phyloP scores from a whole-genome alignment of 2,113 vertebrate genomes.

The Cettia cetti region DNA sequence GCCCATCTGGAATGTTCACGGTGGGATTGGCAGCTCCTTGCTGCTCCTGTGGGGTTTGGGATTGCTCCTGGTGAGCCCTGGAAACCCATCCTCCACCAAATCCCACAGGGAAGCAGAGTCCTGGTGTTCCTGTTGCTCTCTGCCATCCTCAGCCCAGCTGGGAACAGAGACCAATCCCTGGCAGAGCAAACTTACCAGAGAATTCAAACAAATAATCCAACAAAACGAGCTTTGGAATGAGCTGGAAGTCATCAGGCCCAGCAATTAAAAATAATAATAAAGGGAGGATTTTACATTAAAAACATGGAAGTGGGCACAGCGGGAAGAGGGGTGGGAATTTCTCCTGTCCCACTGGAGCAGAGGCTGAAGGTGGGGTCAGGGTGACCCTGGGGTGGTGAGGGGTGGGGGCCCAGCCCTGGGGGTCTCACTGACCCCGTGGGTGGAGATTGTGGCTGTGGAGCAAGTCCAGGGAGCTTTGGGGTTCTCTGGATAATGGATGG shows the following conservation, averaged over 20 bases:
- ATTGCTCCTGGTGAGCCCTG: rapidly evolving
- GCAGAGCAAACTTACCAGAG: not conserved
- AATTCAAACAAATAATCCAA: not conserved
- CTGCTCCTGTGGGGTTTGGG: not conserved
- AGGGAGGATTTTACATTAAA: not conserved
- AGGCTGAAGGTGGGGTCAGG: not conserved
- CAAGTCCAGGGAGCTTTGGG: not conserved
- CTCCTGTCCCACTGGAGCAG: rapidly evolving
- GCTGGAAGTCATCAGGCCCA: not conserved
- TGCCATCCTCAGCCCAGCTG: not conserved
- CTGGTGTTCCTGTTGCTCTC: not conserved
- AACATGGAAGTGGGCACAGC: not conserved
- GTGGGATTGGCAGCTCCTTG: not conserved
- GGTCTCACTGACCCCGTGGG: not conserved
- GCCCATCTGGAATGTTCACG: not conserved
- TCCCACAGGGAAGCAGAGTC: not conserved
- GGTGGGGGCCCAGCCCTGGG: not conserved
- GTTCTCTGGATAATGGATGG: not conserved
- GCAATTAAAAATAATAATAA: not conserved
- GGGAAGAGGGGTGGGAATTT: not conserved
- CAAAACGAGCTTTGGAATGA: not conserved
- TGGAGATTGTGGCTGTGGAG: not conserved
- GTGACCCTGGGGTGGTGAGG: rapidly evolving
- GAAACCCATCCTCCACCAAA: not conserved
- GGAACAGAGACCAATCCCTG: not conserved